phyloP scores from a whole-genome alignment of 2,888 invertebrate species.

The Melieria omissa region DNA sequence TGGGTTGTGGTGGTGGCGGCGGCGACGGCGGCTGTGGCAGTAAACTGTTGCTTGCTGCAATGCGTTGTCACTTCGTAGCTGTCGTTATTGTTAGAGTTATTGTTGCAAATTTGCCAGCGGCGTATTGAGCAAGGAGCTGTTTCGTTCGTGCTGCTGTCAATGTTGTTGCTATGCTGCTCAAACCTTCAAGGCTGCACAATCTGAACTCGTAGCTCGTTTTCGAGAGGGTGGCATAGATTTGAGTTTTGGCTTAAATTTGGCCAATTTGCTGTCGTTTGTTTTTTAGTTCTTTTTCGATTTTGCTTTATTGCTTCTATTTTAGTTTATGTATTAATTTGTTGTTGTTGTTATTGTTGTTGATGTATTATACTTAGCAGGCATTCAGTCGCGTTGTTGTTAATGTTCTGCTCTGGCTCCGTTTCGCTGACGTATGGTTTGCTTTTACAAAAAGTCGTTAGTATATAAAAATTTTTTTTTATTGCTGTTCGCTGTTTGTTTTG shows the following conservation, averaged over 20 bases:
- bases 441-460: no score
- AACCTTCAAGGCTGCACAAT: no score
- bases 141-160: no score
- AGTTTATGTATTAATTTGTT: not conserved
- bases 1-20: no score
- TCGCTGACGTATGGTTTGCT: no score
- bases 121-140: not conserved
- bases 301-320: no score
- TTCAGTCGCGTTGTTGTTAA: no score
- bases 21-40: not conserved
- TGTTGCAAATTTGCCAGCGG: conserved; percentile 18
- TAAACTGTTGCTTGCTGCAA: not conserved
- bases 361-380: no score
- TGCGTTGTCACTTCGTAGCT: conserved; percentile 5
- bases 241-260: not conserved
- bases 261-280: not conserved
- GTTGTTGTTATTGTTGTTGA: not conserved
- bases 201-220: not conserved
- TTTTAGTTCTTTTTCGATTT: not conserved
- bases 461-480: no score
- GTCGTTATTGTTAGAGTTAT: conserved; percentile 24
- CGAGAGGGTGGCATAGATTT: not conserved
- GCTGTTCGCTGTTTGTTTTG: no score
- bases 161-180: no score
- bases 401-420: no score